phyloP scores from a whole-genome alignment of 2,797 vertebrate genomes.

The Squalus acanthias region DNA sequence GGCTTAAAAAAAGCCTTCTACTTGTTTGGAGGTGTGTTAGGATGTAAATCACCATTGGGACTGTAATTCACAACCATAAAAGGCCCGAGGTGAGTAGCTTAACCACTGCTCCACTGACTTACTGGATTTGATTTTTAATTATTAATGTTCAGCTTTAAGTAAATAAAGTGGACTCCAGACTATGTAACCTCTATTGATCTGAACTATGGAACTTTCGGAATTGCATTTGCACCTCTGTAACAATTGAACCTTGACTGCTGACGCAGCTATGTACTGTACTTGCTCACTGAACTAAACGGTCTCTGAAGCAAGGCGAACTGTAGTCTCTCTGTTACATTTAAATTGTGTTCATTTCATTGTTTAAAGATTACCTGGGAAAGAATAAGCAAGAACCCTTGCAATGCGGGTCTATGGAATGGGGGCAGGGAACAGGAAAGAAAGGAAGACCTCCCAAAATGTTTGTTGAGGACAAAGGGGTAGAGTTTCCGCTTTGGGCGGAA shows the following conservation, averaged over 20 bases:
- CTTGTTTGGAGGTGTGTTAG: not conserved
- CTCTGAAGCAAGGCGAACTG: not conserved
- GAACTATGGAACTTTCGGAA: constrained; percentile 11
- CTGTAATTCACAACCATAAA: not conserved
- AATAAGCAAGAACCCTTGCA: not conserved
- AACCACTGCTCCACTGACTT: not conserved
- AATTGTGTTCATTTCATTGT: not conserved
- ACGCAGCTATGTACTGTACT: not conserved
- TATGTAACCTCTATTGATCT: constrained; percentile 16
- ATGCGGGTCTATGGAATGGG: not conserved
- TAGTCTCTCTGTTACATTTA: not conserved
- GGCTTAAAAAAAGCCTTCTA: not conserved
- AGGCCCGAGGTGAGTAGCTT: not conserved
- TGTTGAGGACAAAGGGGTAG: not conserved
- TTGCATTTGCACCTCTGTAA: not conserved
- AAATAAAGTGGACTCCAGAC: constrained; percentile 10
- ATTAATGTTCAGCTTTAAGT: constrained; percentile 20
- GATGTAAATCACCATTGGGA: not conserved
- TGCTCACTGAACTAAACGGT: not conserved
- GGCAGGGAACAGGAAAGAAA: not conserved
- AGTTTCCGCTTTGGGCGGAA: not conserved
- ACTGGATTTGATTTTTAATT: constrained; percentile 11
- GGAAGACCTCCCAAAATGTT: not conserved
- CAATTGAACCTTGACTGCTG: not conserved
- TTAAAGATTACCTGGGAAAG: not conserved